Evolutionary conservation across 2,888 invertebrate species (phyloP), one percentile per base, ranked within the genome.

Genomic region (Volucella inflata): DNA sequence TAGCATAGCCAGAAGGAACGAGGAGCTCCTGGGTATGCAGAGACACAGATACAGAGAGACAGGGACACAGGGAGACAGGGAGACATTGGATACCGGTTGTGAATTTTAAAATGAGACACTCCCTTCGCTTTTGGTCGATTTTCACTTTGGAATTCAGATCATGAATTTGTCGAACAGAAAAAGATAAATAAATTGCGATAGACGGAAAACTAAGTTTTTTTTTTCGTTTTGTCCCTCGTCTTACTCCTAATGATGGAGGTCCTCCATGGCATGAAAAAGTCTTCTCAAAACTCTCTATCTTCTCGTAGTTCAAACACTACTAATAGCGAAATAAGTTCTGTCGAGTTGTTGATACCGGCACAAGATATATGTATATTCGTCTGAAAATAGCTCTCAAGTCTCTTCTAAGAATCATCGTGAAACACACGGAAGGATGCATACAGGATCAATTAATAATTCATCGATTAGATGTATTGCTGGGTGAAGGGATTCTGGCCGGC

Each of bases 291-390:
- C 8, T 14, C 46, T 21, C 8, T 48, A 21, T 38, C 57, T 17
- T 12, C 8, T 42, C 10, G 30, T 40, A 57, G 57, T 78, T 78
- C 64, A 70, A 42, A 64, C 70, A 55, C 78, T 30, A 30, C 30
- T 78, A 64, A 78, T 78, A 71, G 64, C 44, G 78, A 57, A 62
- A 70, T 78, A 71, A 78, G 70, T 78, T 64, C 64, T 53, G 74
- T 46, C 21, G 74, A 64, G 74, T 64, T 53, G 53, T 46, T 55
- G 74, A 72, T 71, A 51, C 60, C 60, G 17, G 36, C 30, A 42
- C 38, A 30, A 6, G 30, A 30, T 30, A 30, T 30, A 30, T 30
- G 6, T 30, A 30, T 30, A 30, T 30, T 30, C 30, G 30, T 30
- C 30, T 30, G 30, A 30, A 30, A 0, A 30, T 30, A 30, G 6